These are phyloP conservation scores for Burhinus oedicnemus DNA, from an alignment of 2,113 vertebrate genomes.

Conservation along the genomic window DNA sequence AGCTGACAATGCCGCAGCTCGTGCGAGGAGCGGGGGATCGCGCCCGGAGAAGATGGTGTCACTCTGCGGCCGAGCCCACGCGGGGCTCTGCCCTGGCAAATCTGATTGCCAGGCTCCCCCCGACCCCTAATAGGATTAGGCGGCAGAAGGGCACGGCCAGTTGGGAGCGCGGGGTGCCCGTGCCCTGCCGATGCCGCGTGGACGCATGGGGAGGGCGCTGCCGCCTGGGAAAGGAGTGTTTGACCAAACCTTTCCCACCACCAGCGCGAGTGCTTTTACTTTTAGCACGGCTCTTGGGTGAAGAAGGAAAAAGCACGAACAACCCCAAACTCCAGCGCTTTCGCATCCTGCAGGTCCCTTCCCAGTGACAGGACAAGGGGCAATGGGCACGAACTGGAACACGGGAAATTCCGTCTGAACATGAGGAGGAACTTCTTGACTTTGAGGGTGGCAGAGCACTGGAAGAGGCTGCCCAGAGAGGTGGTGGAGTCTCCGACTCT, in stretches of 20 bases:
- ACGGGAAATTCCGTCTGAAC: background rate
- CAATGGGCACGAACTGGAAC: background rate
- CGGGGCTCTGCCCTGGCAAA: conserved; percentile 82
- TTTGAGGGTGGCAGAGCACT: background rate
- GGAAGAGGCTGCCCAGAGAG: background rate
- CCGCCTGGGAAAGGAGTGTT: accelerated
- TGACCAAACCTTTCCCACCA: accelerated
- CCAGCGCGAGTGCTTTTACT: accelerated
- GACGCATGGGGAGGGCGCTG: accelerated
- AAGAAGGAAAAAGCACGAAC: background rate
- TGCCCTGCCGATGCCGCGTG: accelerated
- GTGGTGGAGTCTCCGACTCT: background rate
- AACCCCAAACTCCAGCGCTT: accelerated
- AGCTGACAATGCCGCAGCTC: conserved; percentile 85
- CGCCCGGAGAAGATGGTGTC: conserved; percentile 84
- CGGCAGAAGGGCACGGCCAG: conserved; percentile 84
- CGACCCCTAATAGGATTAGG: conserved; percentile 83
- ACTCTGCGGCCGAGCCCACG: conserved; percentile 82
- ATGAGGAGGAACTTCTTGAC: background rate
- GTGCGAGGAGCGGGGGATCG: conserved; percentile 71
- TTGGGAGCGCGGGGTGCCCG: conserved; percentile 79
- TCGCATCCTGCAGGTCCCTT: accelerated
- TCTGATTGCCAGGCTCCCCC: conserved; percentile 80
- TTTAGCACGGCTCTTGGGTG: background rate
- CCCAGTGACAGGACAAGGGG: background rate